A percentile compares a stretch with the other conserved stretches of the same genome.
Evolutionary conservation across 2,113 vertebrate genomes (phyloP).

Genomic region (Amblyopsis rosae): DNA sequence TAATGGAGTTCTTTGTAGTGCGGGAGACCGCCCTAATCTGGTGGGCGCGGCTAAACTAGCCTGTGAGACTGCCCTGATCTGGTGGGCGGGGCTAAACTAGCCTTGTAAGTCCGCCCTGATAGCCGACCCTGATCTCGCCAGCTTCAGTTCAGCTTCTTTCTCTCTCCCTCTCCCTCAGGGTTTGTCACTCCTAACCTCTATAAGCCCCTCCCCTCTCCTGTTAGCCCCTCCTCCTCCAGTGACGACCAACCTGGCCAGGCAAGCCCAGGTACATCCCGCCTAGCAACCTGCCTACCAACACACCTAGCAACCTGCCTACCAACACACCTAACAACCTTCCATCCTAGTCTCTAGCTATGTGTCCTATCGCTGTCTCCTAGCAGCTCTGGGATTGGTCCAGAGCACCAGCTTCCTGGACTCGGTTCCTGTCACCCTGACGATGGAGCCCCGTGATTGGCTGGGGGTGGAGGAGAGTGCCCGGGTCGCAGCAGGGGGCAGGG

Average conservation of each 20-base stretch:
- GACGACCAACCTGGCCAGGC: constrained; percentile 51
- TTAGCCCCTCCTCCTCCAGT: constrained; percentile 35
- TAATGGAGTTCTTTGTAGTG: too few species aligned
- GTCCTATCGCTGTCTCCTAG: constrained; percentile 44
- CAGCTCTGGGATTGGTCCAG: constrained; percentile 64
- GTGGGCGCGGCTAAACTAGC: too few species aligned
- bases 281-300: constrained; percentile 51
- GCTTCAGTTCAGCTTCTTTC: background rate
- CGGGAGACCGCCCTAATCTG: too few species aligned
- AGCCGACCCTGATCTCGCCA: too few species aligned
- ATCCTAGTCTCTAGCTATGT: constrained; percentile 3
- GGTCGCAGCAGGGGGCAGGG: constrained; percentile 10
- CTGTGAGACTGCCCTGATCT: too few species aligned
- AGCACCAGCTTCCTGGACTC: constrained; percentile 82
- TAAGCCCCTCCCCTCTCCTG: constrained; percentile 54
- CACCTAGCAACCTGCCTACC: constrained; percentile 55
- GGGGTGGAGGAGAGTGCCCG: constrained; percentile 65
- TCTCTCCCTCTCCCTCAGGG: constrained; percentile 33
- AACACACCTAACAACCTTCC: constrained; percentile 35
- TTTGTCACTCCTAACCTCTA: constrained; percentile 64
- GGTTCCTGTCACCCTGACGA: constrained; percentile 76
- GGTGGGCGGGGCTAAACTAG: too few species aligned
- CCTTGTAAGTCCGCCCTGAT: too few species aligned
- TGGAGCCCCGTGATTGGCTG: constrained; percentile 75
- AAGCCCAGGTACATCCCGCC: constrained; percentile 47